Conservation (phyloP, 2,113 vertebrate species). For the Leucoraja erinaceus region DNA sequence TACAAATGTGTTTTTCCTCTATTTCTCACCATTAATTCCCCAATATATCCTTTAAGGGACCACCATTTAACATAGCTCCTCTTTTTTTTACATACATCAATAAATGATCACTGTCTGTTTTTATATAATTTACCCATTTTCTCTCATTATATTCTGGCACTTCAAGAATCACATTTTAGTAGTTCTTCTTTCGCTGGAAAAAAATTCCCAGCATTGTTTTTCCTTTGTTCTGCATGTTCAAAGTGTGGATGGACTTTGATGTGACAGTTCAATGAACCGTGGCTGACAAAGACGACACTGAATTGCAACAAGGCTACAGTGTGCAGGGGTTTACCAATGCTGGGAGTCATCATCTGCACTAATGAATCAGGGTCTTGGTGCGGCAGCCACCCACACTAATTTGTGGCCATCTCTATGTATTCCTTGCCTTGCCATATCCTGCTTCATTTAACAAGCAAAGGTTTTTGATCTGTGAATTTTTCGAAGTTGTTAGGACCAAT, state of each 20-base stretch:
- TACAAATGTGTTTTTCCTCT: too few species aligned
- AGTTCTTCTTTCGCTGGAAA: background rate
- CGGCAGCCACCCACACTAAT: background rate
- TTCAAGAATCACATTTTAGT: too few species aligned
- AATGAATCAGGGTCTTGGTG: background rate
- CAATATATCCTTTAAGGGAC: too few species aligned
- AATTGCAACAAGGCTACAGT: background rate
- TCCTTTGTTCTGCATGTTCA: background rate
- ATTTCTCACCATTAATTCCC: too few species aligned
- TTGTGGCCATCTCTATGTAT: too few species aligned
- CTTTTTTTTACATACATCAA: too few species aligned
- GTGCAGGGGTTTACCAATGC: background rate
- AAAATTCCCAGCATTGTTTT: background rate
- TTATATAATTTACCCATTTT: too few species aligned
- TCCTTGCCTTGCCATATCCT: too few species aligned
- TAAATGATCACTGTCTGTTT: too few species aligned
- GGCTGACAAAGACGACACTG: conserved; percentile 15
- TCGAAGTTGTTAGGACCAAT: background rate
- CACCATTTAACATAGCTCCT: too few species aligned
- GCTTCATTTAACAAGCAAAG: background rate
- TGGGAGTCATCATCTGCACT: background rate
- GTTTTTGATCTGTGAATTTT: background rate
- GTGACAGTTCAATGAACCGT: background rate
- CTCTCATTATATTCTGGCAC: too few species aligned
- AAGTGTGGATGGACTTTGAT: conserved; percentile 1